A percentile compares a stretch with the other conserved stretches of the same genome.
These are phyloP conservation scores for Aurelia aurita complex sp. Pacific DNA, from an alignment of 30 jellyfish, hydroid and myxozoan species.

Conservation along the genomic window DNA sequence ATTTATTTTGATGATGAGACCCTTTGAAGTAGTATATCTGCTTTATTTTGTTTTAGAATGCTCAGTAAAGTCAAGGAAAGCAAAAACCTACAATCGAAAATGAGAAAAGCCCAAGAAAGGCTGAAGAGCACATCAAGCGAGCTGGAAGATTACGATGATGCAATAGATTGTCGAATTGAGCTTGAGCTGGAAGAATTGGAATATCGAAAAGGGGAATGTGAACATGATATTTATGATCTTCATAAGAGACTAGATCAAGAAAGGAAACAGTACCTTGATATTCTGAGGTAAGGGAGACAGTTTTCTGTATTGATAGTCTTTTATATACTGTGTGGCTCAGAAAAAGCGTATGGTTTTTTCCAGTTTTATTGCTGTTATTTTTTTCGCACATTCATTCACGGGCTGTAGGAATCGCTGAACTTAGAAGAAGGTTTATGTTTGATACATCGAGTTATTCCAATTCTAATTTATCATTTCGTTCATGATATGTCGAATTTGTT, in stretches of 20 bases:
- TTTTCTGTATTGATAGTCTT: background rate
- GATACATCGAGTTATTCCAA: no score
- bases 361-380: no score
- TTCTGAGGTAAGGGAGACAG: constrained; percentile 62
- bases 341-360: no score
- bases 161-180: constrained; percentile 48
- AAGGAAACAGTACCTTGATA: constrained; percentile 74
- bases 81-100: constrained; percentile 45
- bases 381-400: no score
- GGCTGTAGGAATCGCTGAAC: no score
- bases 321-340: no score
- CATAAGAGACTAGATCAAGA: constrained; percentile 68
- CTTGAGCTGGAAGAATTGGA: constrained; percentile 67
- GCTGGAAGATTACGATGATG: constrained; percentile 56
- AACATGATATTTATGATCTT: constrained; percentile 50
- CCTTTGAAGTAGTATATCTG: no score
- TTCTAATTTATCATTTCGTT: no score
- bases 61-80: constrained; percentile 64
- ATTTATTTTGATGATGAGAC: no score
- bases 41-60: constrained; percentile 50
- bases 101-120: constrained; percentile 55
- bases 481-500: no score
- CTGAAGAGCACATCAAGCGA: constrained; percentile 58
- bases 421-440: no score
- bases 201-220: constrained; percentile 65